Percentiles rank a stretch among this genome's conserved stretches.
Evolutionary conservation across 64 coral and sea anemone genomes (phyloP).

Genomic region (Actinia equina): DNA sequence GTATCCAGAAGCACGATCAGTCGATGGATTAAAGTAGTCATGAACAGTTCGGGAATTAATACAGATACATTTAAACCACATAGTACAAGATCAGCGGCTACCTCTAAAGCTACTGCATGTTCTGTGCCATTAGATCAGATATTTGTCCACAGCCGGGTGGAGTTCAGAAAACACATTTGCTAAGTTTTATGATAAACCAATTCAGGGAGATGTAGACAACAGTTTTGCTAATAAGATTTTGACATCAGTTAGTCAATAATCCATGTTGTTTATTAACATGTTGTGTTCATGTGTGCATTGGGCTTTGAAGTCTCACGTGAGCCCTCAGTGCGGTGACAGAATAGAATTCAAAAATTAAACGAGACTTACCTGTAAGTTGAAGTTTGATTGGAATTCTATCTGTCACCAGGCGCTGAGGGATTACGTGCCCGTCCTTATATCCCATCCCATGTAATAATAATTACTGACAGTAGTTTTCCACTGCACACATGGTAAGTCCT

Average conservation of each 20-base stretch:
- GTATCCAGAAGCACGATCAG: constrained; percentile 25
- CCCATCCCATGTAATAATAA: not conserved
- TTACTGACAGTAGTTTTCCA: not conserved
- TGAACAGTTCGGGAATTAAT: constrained; percentile 29
- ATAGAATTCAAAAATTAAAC: no score
- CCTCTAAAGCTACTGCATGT: constrained; percentile 25
- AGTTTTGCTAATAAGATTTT: constrained; percentile 22
- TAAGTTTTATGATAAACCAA: no score
- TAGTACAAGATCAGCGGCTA: constrained; percentile 16
- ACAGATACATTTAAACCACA: not conserved
- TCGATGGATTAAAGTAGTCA: constrained; percentile 30
- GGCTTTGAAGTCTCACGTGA: not conserved
- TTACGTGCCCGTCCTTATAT: not conserved
- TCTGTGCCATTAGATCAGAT: constrained; percentile 30
- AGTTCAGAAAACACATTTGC: constrained; percentile 29
- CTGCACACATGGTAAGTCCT: not conserved
- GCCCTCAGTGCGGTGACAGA: no score
- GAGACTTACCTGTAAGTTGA: no score
- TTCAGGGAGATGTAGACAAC: not conserved
- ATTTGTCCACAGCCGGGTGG: constrained; percentile 13
- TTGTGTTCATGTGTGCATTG: constrained; percentile 13
- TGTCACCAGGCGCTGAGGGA: not conserved
- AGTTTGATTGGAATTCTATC: no score
- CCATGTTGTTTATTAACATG: not conserved
- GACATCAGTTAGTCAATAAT: constrained; percentile 5